Base-by-base conservation (phyloP, 2,888 invertebrate genomes). In the Pherbina coryleti region DNA sequence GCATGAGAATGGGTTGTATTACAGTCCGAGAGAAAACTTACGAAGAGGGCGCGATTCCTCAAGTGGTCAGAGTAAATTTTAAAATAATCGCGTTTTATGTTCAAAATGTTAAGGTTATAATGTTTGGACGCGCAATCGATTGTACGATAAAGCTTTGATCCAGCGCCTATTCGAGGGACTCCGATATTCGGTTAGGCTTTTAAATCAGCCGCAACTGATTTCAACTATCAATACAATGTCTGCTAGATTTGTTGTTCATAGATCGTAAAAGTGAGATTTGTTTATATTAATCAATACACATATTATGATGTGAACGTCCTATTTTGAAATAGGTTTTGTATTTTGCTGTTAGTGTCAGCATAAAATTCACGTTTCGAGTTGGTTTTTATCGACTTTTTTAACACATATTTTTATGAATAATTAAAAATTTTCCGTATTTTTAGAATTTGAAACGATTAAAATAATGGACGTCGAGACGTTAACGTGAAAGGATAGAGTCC, bases 141-240 rank as follows among this genome's bases (percentile, higher is more conserved):
- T 19, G 66, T 3, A 34, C 66, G n/a, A 14, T n/a, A 34, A 34
- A 64, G 14, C 31, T 28, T 60, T 28, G 60, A 11, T 60, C 11
- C 60, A 60, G 60, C 55, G 60, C 60, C 28, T 11, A 60, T 60
- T 60, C 4, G 11, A 60, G 9, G 22, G 28, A 44, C 60, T 31
- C 14, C 49, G 57, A 53, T 66, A 49, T 31, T 31, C 44, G 51
- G 71, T 76, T 79, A 7, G 44, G 81, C 60, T 84, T 85, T 86
- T 86, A 85, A 85, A 86, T 82, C 81, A 82, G 80, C 86, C 84
- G 83, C 79, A 79, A 82, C 79, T 83, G 81, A 84, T 85, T 83
- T 44, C 3, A 83, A 11, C 51, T 14, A 51, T 49, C 62, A 57
- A 57, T 62, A 57, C n/a, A 17, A 25, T 28, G 25, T 19, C 37